Base-by-base conservation (phyloP, 2,113 vertebrate species). In the Chamaea fasciata region DNA sequence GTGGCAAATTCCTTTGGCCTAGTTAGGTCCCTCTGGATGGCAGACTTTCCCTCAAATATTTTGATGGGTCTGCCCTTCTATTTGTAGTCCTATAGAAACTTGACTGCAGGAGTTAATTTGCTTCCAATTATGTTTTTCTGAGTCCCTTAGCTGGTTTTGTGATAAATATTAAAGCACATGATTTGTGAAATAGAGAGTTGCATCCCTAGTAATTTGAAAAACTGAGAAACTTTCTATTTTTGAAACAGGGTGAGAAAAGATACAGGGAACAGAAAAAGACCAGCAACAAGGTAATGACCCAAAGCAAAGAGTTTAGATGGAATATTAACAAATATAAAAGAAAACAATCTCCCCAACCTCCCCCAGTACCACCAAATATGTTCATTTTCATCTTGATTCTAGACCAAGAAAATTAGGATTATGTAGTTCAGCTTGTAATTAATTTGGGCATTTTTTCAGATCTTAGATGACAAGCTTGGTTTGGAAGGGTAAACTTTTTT, bases 301-400 rank as follows among this genome's bases (percentile, higher is more conserved):
- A 63, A 49, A 83, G 14, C 30, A 76, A 79, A 14, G 18, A 52
- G 6, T 76, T 71, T 52, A 71, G 23, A 30, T 37, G 7, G 20
- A 39, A 53, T 63, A 53, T 26, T 76, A 53, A 68, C 3, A 80
- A 73, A 49, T 53, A 62, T 10, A n/a, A 62, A 93, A 81, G 3
- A 37, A 65, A 53, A n/a, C 2, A 17, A 2, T 7, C 19, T 3
- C 2, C 2, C 2, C 15, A 47, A 5, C 6, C 20, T 12, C 10
- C 47, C 3, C 5, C 7, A 55, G 2, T 60, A 30, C 20, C 22
- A 19, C 5, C 13, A 62, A 3, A 63, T 76, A 18, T 3, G 1
- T 67, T 71, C 3, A 44, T 35, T 57, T 76, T 65, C 37, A 42
- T 35, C 37, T 71, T 80, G 15, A 62, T 39, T 80, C 13, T 63